Evolutionary conservation across 2,113 vertebrate genomes (phyloP), one percentile per base, ranked within the genome.

Genomic region (Steatornis caripensis): DNA sequence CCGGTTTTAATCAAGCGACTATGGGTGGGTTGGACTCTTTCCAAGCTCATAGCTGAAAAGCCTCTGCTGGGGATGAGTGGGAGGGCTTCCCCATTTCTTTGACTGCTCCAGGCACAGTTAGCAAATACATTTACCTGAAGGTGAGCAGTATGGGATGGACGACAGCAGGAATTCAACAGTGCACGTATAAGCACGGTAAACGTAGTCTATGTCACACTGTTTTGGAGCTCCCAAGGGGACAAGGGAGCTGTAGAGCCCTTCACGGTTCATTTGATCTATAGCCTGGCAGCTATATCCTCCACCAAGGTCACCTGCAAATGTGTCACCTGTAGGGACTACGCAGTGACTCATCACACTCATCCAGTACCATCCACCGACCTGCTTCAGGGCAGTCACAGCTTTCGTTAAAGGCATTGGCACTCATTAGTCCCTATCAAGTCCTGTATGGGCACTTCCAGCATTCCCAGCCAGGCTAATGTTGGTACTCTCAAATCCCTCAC

Each of bases 21-120:
- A 58, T 79, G 46, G 85, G 43, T 18, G 15, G 93, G 49, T 26
- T 92, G 81, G 89, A 88, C 58, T 62, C 51, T 57, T 89, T 76
- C 71, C 96, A 92, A 95, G 70, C 70, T 93, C 77, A 76, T 51
- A 76, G 93, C 85, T 64, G 81, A 96, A 95, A 80, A 46, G 10
- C 20, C 39, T 79, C 39, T 66, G 26, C 32, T 82, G 65, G 18
- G 51, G 23, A 53, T 11, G 26, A 60, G 43, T 19, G 18, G 23
- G 79, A 90, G 60, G 46, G n/a, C 27, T 72, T 69, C 11, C 21
- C 34, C 36, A 29, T 20, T 84, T 55, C 34, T 45, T 43, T 22
- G 39, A 4, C 30, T 55, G n/a, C 48, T 84, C 37, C 51, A 10
- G 41, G 46, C 36, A 53, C 10, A 16, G 9, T 49, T 60, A 57